Percentiles rank a stretch among this genome's conserved stretches.
Conservation (phyloP, 2,113 vertebrate species). For the Alosa alosa region DNA sequence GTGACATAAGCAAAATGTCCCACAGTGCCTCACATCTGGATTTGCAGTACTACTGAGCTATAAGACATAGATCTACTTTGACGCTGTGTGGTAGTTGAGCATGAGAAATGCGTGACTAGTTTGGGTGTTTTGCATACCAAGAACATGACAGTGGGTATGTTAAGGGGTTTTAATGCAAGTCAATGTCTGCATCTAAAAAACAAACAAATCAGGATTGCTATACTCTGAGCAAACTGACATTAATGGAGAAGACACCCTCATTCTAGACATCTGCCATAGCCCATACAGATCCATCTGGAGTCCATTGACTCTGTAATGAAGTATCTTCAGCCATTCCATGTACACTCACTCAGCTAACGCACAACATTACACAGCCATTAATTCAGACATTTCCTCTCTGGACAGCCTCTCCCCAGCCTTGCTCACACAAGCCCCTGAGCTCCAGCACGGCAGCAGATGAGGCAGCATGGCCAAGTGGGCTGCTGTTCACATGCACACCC, state of each 20-base stretch:
- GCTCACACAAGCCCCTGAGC: neutral
- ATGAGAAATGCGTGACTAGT: too few relatives aligned
- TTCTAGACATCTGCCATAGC: neutral
- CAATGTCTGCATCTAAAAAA: too few relatives aligned
- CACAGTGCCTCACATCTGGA: neutral
- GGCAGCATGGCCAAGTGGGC: neutral
- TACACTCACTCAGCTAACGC: neutral
- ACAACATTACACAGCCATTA: neutral
- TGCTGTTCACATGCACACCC: neutral
- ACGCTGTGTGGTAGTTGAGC: neutral
- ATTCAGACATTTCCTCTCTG: neutral
- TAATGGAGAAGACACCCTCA: neutral
- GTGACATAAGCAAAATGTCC: neutral
- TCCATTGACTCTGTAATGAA: constrained; percentile 6
- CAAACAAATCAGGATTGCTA: neutral
- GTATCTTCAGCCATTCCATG: neutral
- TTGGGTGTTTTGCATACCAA: too few relatives aligned
- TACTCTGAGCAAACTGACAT: neutral
- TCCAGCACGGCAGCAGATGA: neutral
- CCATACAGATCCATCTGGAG: neutral
- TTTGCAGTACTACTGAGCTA: neutral
- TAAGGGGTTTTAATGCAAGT: too few relatives aligned
- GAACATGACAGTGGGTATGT: too few relatives aligned
- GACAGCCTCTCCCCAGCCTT: neutral
- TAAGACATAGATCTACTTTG: neutral